Base-by-base conservation (phyloP, 2,797 vertebrate species). In the Takifugu rubripes region DNA sequence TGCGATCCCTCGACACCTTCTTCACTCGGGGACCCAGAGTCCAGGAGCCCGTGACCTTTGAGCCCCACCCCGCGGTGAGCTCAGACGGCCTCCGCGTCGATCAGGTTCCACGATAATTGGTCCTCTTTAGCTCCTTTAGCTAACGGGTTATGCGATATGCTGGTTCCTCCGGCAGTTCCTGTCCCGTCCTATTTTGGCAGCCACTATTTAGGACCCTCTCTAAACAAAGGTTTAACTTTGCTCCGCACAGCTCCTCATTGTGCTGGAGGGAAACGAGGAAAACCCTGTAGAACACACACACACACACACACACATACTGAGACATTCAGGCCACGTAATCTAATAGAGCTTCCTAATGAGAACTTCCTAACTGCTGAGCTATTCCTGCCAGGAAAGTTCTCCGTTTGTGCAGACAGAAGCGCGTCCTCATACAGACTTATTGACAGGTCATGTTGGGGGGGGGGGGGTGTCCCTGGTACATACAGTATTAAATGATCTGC, bases 331-430 rank as follows among this genome's bases (percentile, higher is more conserved):
- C 62, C 54, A 59, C 65, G 49, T 68, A 82, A 84, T 82, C 77
- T 82, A 84, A 87, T 84, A 68, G 58, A 40, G 57, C 26, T 56
- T 63, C 68, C 40, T 60, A 66, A 75, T 74, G 74, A 61, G 59
- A 45, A 59, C 68, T 79, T 81, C 77, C 78, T 74, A 67, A 71
- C 61, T 54, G 64, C 69, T 12, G 54, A 73, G 61, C 79, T 36
- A 76, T 74, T 79, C 67, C 67, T 65, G 54, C 67, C 49, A 65
- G 68, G 60, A 66, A 56, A 61, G 56, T 2, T 70, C 54, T 70
- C 43, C 45, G 47, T 59, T 8, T 11, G 36, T 40, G 36, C 10
- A 40, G 21, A 21, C 21, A 21, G 21, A 21, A 21, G 21, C 7
- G 1, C 27, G 7, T 40, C 36, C 33, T 36, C 33, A 1, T 14